Evolutionary conservation across 2,888 invertebrate species (phyloP).

Genomic region (Steinernema carpocapsae): DNA sequence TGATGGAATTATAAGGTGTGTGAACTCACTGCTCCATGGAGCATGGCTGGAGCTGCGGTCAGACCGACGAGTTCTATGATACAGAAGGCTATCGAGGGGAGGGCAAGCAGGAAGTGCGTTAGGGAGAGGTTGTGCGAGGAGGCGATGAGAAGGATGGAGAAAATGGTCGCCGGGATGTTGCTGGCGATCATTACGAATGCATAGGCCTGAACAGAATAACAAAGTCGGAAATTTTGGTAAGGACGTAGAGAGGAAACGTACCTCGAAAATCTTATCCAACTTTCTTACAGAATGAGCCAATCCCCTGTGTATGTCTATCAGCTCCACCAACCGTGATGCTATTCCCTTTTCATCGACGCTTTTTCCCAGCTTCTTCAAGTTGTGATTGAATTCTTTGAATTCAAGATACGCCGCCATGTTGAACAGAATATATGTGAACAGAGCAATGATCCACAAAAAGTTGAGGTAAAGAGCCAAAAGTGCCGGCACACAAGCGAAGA

Average conservation of each 20-base stretch:
- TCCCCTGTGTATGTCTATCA: conserved; percentile 36
- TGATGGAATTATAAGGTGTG: not conserved
- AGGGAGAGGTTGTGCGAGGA: conserved; percentile 34
- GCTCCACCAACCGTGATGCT: conserved; percentile 29
- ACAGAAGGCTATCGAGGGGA: conserved; percentile 39
- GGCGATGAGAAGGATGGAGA: conserved; percentile 38
- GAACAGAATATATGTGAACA: conserved; percentile 41
- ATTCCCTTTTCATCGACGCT: not conserved
- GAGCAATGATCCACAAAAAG: conserved; percentile 31
- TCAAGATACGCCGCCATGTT: conserved; percentile 37
- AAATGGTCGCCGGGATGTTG: conserved; percentile 39
- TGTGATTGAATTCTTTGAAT: conserved; percentile 36
- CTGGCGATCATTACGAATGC: conserved; percentile 41
- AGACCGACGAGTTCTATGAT: conserved; percentile 37
- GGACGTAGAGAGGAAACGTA: not conserved
- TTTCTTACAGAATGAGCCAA: conserved; percentile 37
- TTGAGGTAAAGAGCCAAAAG: conserved; percentile 34
- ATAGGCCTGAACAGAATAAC: conserved; percentile 33
- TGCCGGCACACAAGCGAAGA: not conserved
- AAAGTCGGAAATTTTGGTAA: not conserved
- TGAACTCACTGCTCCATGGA: conserved; percentile 38
- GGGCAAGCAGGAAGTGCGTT: conserved; percentile 24
- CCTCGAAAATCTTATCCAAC: conserved; percentile 39
- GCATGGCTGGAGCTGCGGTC: conserved; percentile 40
- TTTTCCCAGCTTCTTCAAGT: not conserved